Evolutionary conservation across 1,140 invertebrate species (phyloP).

Genomic region (Macrobrachium rosenbergii): DNA sequence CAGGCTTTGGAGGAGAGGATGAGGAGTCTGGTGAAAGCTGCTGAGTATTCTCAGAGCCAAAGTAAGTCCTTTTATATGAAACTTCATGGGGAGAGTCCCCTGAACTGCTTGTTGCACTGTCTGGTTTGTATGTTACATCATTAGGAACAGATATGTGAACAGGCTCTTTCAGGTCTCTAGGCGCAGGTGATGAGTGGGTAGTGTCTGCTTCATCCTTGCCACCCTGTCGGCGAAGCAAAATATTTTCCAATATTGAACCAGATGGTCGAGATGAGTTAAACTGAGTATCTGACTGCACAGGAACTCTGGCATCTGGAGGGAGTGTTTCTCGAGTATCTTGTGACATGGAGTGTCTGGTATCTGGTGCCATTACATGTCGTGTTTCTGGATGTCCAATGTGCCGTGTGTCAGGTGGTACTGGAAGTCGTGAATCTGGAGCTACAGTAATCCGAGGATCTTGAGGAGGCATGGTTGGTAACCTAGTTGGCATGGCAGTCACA

Average conservation of each 20-base stretch:
- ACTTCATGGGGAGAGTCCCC: constrained; percentile 28
- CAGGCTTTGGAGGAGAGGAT: constrained; percentile 67
- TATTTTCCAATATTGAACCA: constrained; percentile 64
- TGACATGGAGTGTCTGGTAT: constrained; percentile 51
- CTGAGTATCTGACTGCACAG: constrained; percentile 52
- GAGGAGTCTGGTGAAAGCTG: constrained; percentile 64
- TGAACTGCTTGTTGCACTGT: constrained; percentile 45
- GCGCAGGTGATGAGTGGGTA: constrained; percentile 37
- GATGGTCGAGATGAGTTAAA: constrained; percentile 46
- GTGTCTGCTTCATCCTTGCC: constrained; percentile 60
- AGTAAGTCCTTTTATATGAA: constrained; percentile 48
- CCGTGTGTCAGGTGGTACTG: constrained; percentile 59
- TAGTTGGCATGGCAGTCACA: constrained; percentile 28
- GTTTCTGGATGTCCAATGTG: constrained; percentile 55
- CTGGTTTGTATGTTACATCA: constrained; percentile 56
- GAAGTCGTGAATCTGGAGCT: constrained; percentile 60
- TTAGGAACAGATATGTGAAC: constrained; percentile 60
- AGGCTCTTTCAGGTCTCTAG: constrained; percentile 55
- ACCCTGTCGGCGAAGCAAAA: constrained; percentile 53
- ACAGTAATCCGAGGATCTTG: constrained; percentile 65
- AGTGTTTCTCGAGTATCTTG: constrained; percentile 56
- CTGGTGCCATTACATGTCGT: constrained; percentile 48
- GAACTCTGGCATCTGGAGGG: constrained; percentile 57
- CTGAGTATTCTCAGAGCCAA: constrained; percentile 46
- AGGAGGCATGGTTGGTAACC: constrained; percentile 53